Conservation (phyloP, 2,797 vertebrate species). For the Dendrocincla fuliginosa region DNA sequence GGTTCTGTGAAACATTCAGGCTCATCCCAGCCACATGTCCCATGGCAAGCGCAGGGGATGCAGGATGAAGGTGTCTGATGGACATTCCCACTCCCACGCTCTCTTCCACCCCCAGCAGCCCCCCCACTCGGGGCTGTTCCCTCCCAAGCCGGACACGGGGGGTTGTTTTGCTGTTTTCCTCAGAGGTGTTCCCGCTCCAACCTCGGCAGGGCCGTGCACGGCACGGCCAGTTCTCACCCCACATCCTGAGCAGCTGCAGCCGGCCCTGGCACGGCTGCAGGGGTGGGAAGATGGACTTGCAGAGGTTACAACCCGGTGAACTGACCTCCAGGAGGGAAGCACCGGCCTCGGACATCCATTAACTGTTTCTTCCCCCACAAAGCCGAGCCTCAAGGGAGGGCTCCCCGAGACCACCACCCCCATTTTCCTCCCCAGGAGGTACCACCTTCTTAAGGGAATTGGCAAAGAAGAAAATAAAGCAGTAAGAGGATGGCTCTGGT, state of each 20-base stretch:
- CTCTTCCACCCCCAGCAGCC: background rate
- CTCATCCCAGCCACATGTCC: fast-evolving
- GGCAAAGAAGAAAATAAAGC: background rate
- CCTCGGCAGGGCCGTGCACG: background rate
- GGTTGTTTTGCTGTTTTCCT: background rate
- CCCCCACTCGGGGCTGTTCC: background rate
- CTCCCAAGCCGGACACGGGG: fast-evolving
- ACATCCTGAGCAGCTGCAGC: slow-evolving; percentile 48
- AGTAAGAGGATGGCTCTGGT: fast-evolving
- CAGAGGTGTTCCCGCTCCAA: fast-evolving
- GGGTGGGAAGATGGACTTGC: background rate
- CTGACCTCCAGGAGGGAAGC: background rate
- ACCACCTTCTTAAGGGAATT: fast-evolving
- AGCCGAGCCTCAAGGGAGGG: background rate
- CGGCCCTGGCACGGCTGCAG: background rate
- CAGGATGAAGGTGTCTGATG: fast-evolving
- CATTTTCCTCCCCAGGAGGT: background rate
- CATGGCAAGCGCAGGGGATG: fast-evolving
- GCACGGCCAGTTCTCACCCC: background rate
- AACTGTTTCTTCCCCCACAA: background rate
- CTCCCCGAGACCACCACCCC: fast-evolving
- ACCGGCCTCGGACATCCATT: background rate
- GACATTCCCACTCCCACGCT: background rate
- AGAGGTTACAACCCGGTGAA: background rate
- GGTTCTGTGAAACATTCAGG: background rate